These are phyloP conservation scores for Acleris laterana DNA, from an alignment of 2,888 invertebrate genomes.

Conservation along the genomic window DNA sequence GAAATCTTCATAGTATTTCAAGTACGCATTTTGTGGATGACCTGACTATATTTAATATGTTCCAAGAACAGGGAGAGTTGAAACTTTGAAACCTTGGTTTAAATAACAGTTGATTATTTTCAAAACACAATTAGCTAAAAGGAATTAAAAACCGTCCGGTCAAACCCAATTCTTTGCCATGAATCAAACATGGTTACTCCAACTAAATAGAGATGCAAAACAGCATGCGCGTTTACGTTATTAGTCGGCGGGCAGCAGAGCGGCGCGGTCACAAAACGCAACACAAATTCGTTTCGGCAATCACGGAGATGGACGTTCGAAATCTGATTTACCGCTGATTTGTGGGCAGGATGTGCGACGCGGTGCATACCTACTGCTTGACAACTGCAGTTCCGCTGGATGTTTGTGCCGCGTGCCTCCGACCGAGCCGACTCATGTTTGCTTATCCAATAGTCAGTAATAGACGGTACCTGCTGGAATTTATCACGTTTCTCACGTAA, in stretches of 20 bases:
- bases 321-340: slow-evolving; percentile 81
- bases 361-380: slow-evolving; percentile 27
- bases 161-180: background rate
- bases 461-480: background rate
- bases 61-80: too few species aligned
- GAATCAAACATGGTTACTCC: background rate
- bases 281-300: slow-evolving; percentile 63
- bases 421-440: slow-evolving; percentile 1
- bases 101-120: too few species aligned
- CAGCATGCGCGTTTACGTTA: slow-evolving; percentile 27
- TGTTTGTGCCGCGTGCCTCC: slow-evolving; percentile 8
- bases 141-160: too few species aligned
- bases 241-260: slow-evolving; percentile 13
- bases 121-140: too few species aligned
- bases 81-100: too few species aligned
- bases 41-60: too few species aligned
- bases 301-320: slow-evolving; percentile 71
- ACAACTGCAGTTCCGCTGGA: slow-evolving; percentile 18
- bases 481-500: background rate
- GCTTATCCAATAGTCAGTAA: slow-evolving; percentile 9
- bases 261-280: slow-evolving; percentile 36
- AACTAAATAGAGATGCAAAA: slow-evolving; percentile 18
- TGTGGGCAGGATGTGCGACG: slow-evolving; percentile 59
- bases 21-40: too few species aligned
- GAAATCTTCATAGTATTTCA: too few species aligned